A percentile compares a stretch with the other conserved stretches of the same genome.
Evolutionary conservation across 1,140 invertebrate genomes (phyloP).

Genomic region (Hetaerina americana): DNA sequence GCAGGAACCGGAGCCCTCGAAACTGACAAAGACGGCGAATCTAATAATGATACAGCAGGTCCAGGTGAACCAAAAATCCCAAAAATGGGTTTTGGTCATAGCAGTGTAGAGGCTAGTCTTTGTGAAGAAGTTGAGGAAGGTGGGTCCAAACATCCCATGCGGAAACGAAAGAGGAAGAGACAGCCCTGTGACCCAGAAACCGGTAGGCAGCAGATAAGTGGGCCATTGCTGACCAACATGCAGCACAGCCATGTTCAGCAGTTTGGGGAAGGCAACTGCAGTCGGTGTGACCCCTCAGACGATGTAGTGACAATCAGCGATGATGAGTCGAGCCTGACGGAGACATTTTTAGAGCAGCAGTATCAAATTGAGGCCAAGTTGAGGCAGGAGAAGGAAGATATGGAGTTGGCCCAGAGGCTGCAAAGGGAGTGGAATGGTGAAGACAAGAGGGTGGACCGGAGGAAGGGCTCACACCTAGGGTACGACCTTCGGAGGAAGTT

Average conservation of each 20-base stretch:
- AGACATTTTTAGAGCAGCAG: slow-evolving; percentile 24
- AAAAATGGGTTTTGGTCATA: not conserved
- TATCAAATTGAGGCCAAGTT: slow-evolving; percentile 25
- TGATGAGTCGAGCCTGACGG: slow-evolving; percentile 6
- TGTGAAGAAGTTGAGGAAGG: not conserved
- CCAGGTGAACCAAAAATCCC: not conserved
- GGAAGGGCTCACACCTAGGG: slow-evolving; percentile 20
- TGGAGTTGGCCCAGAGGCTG: slow-evolving; percentile 26
- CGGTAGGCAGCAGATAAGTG: too few relatives aligned
- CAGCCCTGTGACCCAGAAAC: too few relatives aligned
- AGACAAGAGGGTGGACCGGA: slow-evolving; percentile 26
- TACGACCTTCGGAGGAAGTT: not conserved
- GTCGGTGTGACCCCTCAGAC: slow-evolving; percentile 4
- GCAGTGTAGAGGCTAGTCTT: not conserved
- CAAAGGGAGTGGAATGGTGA: slow-evolving; percentile 28
- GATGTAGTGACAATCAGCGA: not conserved
- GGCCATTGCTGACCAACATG: too few relatives aligned
- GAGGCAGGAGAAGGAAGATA: slow-evolving; percentile 28
- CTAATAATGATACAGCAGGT: not conserved
- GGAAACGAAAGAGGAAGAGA: not conserved
- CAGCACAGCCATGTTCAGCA: too few relatives aligned
- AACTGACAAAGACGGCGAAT: not conserved
- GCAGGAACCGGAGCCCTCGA: not conserved
- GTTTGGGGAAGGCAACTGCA: slow-evolving; percentile 9
- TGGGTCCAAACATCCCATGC: not conserved